phyloP scores from a whole-genome alignment of 1,140 invertebrate species.

The Drosophila leontia region DNA sequence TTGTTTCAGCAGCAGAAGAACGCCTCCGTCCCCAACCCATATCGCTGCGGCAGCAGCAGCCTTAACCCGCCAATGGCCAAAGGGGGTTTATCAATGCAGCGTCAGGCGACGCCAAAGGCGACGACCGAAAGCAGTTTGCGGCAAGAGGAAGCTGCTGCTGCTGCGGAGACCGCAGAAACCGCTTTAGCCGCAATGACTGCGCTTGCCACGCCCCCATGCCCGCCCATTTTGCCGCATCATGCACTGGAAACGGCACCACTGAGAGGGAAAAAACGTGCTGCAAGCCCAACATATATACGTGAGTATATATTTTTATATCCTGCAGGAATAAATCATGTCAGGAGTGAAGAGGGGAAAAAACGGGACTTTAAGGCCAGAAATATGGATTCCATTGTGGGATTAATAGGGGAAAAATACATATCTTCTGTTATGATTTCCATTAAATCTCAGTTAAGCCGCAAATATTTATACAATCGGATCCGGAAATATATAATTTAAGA shows the following conservation, averaged over 20 bases:
- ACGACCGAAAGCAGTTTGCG: slow-evolving; percentile 54
- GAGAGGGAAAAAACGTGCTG: slow-evolving; percentile 11
- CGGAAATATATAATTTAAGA: slow-evolving; percentile 19
- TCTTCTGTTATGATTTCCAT: slow-evolving; percentile 7
- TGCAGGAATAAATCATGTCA: slow-evolving; percentile 24
- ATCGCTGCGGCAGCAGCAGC: not conserved
- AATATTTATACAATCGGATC: slow-evolving; percentile 19
- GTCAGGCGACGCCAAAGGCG: slow-evolving; percentile 48
- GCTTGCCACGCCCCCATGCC: slow-evolving; percentile 53
- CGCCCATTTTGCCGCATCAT: slow-evolving; percentile 21
- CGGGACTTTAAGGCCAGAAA: slow-evolving; percentile 33
- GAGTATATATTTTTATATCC: slow-evolving; percentile 1
- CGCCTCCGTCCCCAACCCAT: not conserved
- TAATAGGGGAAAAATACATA: slow-evolving; percentile 5
- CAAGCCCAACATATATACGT: not conserved
- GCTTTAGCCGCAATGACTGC: slow-evolving; percentile 64
- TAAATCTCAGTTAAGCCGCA: slow-evolving; percentile 20
- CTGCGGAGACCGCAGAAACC: slow-evolving; percentile 54
- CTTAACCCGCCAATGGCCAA: slow-evolving; percentile 6
- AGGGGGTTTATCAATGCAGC: slow-evolving; percentile 49
- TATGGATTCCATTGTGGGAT: slow-evolving; percentile 19
- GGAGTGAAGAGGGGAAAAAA: slow-evolving; percentile 8
- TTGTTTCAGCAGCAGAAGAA: not conserved
- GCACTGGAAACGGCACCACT: slow-evolving; percentile 22
- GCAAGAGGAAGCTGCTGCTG: slow-evolving; percentile 21